Evolutionary conservation across 2,888 invertebrate species (phyloP).

Genomic region (Scaptomyza flava): DNA sequence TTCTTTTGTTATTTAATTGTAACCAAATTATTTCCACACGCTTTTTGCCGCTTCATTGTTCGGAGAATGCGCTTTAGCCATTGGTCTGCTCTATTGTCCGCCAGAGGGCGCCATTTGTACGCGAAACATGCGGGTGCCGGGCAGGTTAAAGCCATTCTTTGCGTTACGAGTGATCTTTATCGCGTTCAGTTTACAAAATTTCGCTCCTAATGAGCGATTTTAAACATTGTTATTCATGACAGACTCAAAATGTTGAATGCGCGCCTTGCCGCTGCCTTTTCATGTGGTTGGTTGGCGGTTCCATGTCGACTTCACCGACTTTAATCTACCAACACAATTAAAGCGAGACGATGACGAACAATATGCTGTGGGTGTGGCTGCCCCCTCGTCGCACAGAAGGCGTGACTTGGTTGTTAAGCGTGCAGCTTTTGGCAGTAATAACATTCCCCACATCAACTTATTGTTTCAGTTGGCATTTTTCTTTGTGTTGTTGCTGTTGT

Average conservation of each 20-base stretch:
- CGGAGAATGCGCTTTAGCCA: constrained; percentile 11
- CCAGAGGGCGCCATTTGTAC: constrained; percentile 40
- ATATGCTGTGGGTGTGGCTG: constrained; percentile 57
- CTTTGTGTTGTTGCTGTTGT: not conserved
- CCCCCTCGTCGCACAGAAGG: constrained; percentile 40
- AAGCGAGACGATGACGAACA: constrained; percentile 41
- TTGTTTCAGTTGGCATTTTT: not conserved
- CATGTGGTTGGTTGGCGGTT: constrained; percentile 69
- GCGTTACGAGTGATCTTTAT: constrained; percentile 61
- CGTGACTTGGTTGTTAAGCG: constrained; percentile 69
- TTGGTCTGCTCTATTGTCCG: constrained; percentile 13
- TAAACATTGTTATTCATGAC: constrained; percentile 73
- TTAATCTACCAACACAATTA: not conserved
- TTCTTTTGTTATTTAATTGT: constrained; percentile 81
- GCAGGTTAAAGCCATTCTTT: constrained; percentile 3
- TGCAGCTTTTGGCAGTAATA: constrained; percentile 40
- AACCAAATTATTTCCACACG: constrained; percentile 81
- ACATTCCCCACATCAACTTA: constrained; percentile 41
- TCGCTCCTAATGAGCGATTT: constrained; percentile 78
- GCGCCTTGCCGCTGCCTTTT: constrained; percentile 44
- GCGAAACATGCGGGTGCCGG: too few relatives aligned
- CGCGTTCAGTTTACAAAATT: constrained; percentile 77
- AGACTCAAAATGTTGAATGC: constrained; percentile 21
- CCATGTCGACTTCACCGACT: constrained; percentile 32
- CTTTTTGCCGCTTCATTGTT: constrained; percentile 38